A percentile compares a stretch with the other conserved stretches of the same genome.
Conservation (phyloP, 2,797 vertebrate genomes). For the Scleropages formosus region DNA sequence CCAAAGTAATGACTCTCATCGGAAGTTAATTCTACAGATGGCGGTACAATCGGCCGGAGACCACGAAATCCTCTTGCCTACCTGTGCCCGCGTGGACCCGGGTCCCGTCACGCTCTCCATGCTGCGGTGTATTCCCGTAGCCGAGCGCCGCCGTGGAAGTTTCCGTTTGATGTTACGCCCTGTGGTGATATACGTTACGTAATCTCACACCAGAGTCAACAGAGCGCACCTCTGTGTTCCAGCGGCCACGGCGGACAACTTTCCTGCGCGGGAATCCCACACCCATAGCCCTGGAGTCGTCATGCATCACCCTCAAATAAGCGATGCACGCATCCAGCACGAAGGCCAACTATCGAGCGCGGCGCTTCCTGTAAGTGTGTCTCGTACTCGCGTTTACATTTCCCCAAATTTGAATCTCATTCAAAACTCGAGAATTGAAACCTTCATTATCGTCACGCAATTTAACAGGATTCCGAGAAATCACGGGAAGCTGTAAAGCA, state of each 20-base stretch:
- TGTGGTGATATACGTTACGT: conserved; percentile 2
- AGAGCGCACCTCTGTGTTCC: background rate
- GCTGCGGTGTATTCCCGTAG: background rate
- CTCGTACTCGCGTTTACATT: too few relatives aligned
- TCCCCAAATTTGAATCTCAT: too few relatives aligned
- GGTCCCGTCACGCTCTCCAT: background rate
- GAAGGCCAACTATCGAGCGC: background rate
- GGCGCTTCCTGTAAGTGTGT: too few relatives aligned
- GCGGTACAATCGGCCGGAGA: background rate
- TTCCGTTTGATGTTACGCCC: background rate
- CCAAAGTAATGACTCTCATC: background rate
- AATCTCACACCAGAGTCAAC: background rate
- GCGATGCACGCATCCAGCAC: background rate
- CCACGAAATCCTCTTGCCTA: background rate
- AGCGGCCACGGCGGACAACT: background rate
- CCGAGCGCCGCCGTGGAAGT: background rate
- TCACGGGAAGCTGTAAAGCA: too few relatives aligned
- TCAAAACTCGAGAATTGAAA: too few relatives aligned
- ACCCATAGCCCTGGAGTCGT: background rate
- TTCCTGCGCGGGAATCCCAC: background rate
- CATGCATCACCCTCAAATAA: background rate
- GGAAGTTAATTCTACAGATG: background rate
- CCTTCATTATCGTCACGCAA: too few relatives aligned
- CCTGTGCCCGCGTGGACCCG: background rate
- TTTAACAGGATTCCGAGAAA: too few relatives aligned